Evolutionary conservation across 2,888 invertebrate genomes (phyloP), one percentile per base, ranked within the genome.

Genomic region (Macroteleia sp.): DNA sequence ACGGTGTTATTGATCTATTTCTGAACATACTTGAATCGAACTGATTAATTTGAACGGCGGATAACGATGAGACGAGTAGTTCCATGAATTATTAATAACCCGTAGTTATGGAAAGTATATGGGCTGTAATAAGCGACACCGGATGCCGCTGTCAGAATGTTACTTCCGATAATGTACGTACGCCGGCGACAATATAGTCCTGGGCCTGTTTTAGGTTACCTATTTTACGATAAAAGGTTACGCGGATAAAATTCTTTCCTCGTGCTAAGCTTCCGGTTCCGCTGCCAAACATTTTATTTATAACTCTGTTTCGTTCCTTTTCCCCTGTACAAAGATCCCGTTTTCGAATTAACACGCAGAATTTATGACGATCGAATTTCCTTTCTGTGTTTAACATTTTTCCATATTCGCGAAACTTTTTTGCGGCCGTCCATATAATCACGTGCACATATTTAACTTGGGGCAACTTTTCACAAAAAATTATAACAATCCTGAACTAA

Each of bases 51-150:
- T 54, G 52, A 54, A 46, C 46, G 44, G 22, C 25, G 61, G 44
- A 50, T 70, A 70, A 59, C 59, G 48, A 41, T 25, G 25, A 28
- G 61, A 70, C 17, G 61, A 59, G 32, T 22, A 66, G 44, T 34
- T 17, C 12, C 16, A 67, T 67, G 61, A 69, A 75, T 75, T 67
- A 75, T 75, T 67, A 76, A 76, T 76, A 56, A 50, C 61, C 62
- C 25, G 50, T 62, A 56, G 56, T 69, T 76, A 67, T 57, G 57
- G 57, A 66, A 59, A 66, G 73, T 66, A 46, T 74, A 59, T 61
- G 67, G 28, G n/a, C 36, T 83, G 82, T 86, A 86, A 86, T 83
- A 86, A 86, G 85, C 81, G 82, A 82, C 84, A 82, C 86, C 86
- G 85, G 86, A 85, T 83, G 84, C 82, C 77, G 79, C 77, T 77